These are phyloP conservation scores for Spodoptera littoralis DNA, from an alignment of 2,888 invertebrate genomes.

Conservation along the genomic window DNA sequence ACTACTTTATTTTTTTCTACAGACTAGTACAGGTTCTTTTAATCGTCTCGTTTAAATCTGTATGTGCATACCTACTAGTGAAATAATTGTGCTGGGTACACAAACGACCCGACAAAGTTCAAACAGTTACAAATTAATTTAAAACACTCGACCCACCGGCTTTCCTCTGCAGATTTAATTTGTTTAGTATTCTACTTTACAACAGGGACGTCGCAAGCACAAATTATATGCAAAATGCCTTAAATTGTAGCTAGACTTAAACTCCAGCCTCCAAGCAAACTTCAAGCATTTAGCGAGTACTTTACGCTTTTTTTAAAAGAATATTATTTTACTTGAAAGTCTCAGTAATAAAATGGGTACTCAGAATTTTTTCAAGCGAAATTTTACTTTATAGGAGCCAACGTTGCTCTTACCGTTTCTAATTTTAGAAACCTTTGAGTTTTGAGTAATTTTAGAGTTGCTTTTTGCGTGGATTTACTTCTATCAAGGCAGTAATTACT, in stretches of 20 bases:
- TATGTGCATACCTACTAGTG: too few relatives aligned
- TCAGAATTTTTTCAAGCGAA: constrained; percentile 42
- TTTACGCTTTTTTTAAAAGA: constrained; percentile 37
- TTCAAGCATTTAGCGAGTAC: constrained; percentile 40
- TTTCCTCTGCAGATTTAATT: constrained; percentile 37
- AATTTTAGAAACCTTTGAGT: constrained; percentile 43
- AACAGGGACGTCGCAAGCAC: constrained; percentile 30
- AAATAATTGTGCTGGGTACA: constrained; percentile 2
- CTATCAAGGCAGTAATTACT: constrained; percentile 33
- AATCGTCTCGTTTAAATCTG: too few relatives aligned
- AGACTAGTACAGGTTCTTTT: too few relatives aligned
- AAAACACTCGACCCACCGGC: constrained; percentile 21
- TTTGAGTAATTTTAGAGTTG: constrained; percentile 43
- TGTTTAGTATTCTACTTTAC: constrained; percentile 43
- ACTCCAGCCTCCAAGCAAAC: constrained; percentile 15
- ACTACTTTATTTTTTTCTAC: too few relatives aligned
- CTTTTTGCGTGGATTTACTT: constrained; percentile 33
- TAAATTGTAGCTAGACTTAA: constrained; percentile 29
- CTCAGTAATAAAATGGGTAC: constrained; percentile 46
- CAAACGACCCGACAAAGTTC: constrained; percentile 19
- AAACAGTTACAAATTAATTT: constrained; percentile 46
- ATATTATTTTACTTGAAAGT: constrained; percentile 44
- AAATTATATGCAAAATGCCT: constrained; percentile 40
- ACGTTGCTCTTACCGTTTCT: constrained; percentile 27
- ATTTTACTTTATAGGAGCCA: constrained; percentile 30